These are phyloP conservation scores for Thamnophis elegans DNA, from an alignment of 2,797 vertebrate genomes.

Conservation along the genomic window DNA sequence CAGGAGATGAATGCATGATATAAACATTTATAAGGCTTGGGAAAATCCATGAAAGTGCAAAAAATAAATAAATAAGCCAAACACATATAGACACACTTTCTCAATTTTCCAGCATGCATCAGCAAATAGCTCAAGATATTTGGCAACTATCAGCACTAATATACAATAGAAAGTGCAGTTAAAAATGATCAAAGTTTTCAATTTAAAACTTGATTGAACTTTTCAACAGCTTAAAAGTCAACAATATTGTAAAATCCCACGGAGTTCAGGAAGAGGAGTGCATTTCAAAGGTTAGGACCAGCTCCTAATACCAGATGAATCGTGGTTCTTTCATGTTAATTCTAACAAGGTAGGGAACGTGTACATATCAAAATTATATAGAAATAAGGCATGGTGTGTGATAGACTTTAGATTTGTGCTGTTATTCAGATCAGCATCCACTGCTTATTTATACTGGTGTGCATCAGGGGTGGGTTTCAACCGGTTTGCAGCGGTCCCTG, in stretches of 20 bases:
- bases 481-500: no score
- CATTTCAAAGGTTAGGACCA: neutral
- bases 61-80: neutral
- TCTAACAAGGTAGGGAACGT: neutral
- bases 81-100: neutral
- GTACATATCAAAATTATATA: neutral
- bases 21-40: neutral
- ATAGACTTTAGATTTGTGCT: neutral
- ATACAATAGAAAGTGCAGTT: neutral
- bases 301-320: neutral
- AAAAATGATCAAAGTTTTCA: neutral
- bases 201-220: neutral
- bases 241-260: neutral
- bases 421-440: neutral
- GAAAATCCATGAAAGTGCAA: neutral
- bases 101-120: neutral
- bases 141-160: neutral
- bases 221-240: neutral
- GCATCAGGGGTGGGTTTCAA: no score
- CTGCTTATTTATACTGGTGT: neutral
- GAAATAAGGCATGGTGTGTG: neutral
- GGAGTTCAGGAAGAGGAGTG: neutral
- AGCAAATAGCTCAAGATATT: neutral
- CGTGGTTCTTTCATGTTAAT: neutral
- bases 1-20: neutral